Base-by-base conservation (phyloP, 2,113 vertebrate genomes). In the Nasalis larvatus region DNA sequence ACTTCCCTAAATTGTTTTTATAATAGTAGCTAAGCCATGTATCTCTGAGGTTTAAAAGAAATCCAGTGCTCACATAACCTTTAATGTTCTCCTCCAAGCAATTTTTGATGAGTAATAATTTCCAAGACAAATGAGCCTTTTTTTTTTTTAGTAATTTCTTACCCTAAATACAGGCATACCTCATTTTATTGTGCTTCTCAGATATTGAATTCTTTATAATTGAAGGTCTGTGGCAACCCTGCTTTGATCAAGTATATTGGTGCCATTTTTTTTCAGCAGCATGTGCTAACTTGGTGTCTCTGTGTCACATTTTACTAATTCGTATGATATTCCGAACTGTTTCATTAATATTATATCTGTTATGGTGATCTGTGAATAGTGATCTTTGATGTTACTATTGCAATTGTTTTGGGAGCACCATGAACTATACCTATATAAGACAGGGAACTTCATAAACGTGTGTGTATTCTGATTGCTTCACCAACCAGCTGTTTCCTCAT, bases 91-190 rank as follows among this genome's bases (percentile, higher is more conserved):
- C 66, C 11, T 71, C 23, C 60, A 84, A 96, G 77, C 12, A 96
- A 84, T 86, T 56, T 14, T 77, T 84, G 49, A n/a, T 93, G 78
- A 86, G 8, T 76, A 82, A 81, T 86, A 80, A 95, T 95, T 87
- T 54, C 80, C 37, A 73, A 60, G 87, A 80, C 58, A 91, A 88
- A 23, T 87, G n/a, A 94, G n/a, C 80, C 12, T n/a, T 20, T 94
- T 83, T 58, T 21, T 71, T 30, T 63, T 30, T 30, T 13, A 14
- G 74, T 32, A 47, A 77, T 32, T 77, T 45, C 42, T 47, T 30
- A 77, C 27, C 45, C 74, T 47, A 77, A 77, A 77, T 47, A 32
- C 27, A 17, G 27, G 27, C 27, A 47, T 77, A 77, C 27, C 27
- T 77, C 74, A 45, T 77, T 77, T 47, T 18, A 77, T 18, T 32